Evolutionary conservation across 1,140 invertebrate species (phyloP).

Genomic region (Ladona fulva): DNA sequence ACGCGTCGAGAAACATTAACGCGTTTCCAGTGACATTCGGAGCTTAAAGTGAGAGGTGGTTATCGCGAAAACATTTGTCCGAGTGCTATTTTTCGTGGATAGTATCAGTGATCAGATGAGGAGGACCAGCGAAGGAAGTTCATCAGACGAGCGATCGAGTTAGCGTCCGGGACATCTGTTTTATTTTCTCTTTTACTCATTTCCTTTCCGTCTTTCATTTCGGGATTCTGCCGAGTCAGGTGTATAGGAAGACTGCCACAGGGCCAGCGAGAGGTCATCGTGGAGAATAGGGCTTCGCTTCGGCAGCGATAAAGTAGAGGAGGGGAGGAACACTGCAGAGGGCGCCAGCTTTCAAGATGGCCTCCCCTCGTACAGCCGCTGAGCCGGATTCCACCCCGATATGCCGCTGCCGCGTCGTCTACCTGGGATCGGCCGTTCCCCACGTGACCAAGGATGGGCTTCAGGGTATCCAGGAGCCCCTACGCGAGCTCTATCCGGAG

Average conservation of each 20-base stretch:
- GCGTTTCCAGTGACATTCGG: too few species aligned
- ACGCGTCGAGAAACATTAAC: too few species aligned
- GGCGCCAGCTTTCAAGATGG: slow-evolving; percentile 11
- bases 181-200: too few species aligned
- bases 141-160: too few species aligned
- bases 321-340: not conserved
- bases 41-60: too few species aligned
- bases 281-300: not conserved
- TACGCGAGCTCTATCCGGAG: slow-evolving; percentile 92
- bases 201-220: too few species aligned
- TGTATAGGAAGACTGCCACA: not conserved
- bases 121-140: too few species aligned
- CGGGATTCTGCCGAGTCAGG: not conserved
- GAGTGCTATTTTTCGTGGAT: too few species aligned
- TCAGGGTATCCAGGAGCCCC: slow-evolving; percentile 93
- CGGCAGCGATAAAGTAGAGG: not conserved
- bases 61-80: too few species aligned
- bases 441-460: slow-evolving; percentile 96
- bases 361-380: slow-evolving; percentile 2
- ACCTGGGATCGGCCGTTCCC: slow-evolving; percentile 93
- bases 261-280: not conserved
- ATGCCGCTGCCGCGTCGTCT: slow-evolving; percentile 93
- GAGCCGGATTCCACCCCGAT: slow-evolving; percentile 68
- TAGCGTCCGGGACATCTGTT: too few species aligned
- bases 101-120: too few species aligned